phyloP scores from a whole-genome alignment of 1,140 invertebrate genomes.

The Acyrthosiphon pisum region DNA sequence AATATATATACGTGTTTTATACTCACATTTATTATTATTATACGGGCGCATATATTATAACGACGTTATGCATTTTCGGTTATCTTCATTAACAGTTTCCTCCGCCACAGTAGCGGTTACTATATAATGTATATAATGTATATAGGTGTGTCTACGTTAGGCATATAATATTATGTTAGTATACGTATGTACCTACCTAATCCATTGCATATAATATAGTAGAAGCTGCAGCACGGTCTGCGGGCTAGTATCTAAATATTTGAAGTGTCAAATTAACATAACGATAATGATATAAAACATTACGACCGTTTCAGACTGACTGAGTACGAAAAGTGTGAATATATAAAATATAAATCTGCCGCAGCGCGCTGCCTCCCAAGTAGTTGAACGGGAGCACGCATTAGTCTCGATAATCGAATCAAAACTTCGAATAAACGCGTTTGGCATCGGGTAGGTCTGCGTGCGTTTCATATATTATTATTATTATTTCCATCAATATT shows the following conservation, averaged over 20 bases:
- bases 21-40: constrained; percentile 12
- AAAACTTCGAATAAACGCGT: not conserved
- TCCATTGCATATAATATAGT: not conserved
- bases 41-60: not conserved
- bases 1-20: not conserved
- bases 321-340: not conserved
- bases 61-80: not conserved
- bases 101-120: not conserved
- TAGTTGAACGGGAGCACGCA: not conserved
- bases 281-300: not conserved
- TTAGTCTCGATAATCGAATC: constrained; percentile 1
- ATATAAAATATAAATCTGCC: not conserved
- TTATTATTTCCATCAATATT: not conserved
- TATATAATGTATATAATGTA: not conserved
- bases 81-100: not conserved
- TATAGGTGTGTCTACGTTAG: not conserved
- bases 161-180: no score
- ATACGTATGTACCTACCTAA: not conserved
- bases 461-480: no score
- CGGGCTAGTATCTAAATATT: not conserved
- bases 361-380: not conserved
- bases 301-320: not conserved
- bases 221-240: not conserved
- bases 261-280: not conserved
- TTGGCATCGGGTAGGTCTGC: not conserved